These are phyloP conservation scores for Drosophila nannoptera DNA, from an alignment of 1,140 invertebrate species.

Conservation along the genomic window DNA sequence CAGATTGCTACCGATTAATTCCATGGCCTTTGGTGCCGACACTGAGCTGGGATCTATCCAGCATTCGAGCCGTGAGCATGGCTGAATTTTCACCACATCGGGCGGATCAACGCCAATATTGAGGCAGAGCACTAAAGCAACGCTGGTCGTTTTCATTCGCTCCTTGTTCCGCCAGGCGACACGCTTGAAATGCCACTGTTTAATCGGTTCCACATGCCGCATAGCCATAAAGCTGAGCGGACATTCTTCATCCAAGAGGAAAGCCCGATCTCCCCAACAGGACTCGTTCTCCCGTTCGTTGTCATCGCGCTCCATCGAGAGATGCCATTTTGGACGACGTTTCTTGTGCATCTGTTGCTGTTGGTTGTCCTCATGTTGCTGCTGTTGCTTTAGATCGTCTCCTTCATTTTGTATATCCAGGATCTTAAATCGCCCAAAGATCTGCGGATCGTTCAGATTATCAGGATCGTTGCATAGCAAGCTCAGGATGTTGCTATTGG, in stretches of 20 bases:
- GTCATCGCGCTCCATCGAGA: no score
- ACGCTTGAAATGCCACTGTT: slow-evolving; percentile 45
- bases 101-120: slow-evolving; percentile 99
- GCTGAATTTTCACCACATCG: slow-evolving; percentile 97
- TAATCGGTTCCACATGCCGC: slow-evolving; percentile 66
- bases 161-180: slow-evolving; percentile 71
- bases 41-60: slow-evolving; percentile 96
- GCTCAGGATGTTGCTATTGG: slow-evolving; percentile 11
- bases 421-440: no score
- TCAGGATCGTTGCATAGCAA: slow-evolving; percentile 13
- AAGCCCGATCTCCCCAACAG: no score
- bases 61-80: slow-evolving; percentile 96
- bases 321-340: slow-evolving; percentile 1
- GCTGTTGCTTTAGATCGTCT: slow-evolving; percentile 27
- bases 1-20: slow-evolving; percentile 93
- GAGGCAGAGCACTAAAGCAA: slow-evolving; percentile 97
- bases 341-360: slow-evolving; percentile 15
- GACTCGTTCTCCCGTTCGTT: no score
- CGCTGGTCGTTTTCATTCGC: slow-evolving; percentile 99
- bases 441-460: background rate
- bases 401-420: no score
- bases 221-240: slow-evolving; percentile 70
- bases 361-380: slow-evolving; percentile 28
- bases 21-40: slow-evolving; percentile 95
- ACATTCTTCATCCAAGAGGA: slow-evolving; percentile 31